Base-by-base conservation (phyloP, 2,113 vertebrate genomes). In the Ciconia boyciana region DNA sequence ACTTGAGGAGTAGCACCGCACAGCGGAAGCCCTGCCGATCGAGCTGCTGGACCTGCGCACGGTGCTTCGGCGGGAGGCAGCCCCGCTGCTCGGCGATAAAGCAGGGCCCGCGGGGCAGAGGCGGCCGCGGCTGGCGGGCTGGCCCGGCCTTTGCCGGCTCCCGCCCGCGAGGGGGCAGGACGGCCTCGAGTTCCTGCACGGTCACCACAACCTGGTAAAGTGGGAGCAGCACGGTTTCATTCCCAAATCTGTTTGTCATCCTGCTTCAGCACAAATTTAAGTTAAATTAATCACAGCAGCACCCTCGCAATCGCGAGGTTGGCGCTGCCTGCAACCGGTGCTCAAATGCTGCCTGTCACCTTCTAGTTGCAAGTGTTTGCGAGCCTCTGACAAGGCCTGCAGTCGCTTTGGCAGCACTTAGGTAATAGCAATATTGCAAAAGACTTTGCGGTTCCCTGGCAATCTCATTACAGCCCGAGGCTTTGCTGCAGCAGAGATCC, bases 31-130 rank as follows among this genome's bases (percentile, higher is more conserved):
- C 5, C 18, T 74, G 1, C 54, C 4, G 62, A 22, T 7, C 2
- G 24, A 43, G 39, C 48, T 49, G 11, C 13, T 60, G 11, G 29
- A 4, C 14, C 48, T 19, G 4, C 8, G 32, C 25, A 1, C 12
- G 0, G 0, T 2, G 13, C 43, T 26, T 16, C 1, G 28, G 29
- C 36, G 7, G 6, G 36, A 39, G 28, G 19, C 29, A 11, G 6
- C 7, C 51, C 34, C 41, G 26, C 9, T 3, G 31, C 58, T 34
- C 4, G 19, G 34, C 18, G 15, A 12, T 3, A 26, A 39, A 8
- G 39, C 39, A 9, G 39, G 39, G 39, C 39, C 39, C 39, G 8
- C 8, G 39, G 39, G 39, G 39, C 36, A 36, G 36, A 36, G 36
- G 36, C 36, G 36, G 36, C 36, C 36, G 36, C 36, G 1, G 28